Conservation (phyloP, 2,888 invertebrate genomes). For the Andrena dorsata region DNA sequence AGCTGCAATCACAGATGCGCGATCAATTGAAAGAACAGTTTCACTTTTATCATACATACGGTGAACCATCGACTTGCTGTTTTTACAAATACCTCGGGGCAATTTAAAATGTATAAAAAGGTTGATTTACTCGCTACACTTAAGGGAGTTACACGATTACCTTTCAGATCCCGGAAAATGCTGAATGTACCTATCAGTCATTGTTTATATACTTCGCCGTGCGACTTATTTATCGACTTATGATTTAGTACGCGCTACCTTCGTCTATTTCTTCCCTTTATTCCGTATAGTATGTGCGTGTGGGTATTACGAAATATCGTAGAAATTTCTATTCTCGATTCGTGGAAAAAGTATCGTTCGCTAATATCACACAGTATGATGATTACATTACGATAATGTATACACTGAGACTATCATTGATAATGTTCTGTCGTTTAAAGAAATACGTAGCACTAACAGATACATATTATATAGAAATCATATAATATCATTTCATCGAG, state of each 20-base stretch:
- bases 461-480: slow-evolving; percentile 36
- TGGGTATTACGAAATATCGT: slow-evolving; percentile 57
- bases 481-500: slow-evolving; percentile 44
- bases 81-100: slow-evolving; percentile 39
- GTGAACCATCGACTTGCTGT: slow-evolving; percentile 5
- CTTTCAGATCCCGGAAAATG: slow-evolving; percentile 47
- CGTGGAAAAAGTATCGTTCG: slow-evolving; percentile 68
- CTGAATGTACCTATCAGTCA: slow-evolving; percentile 46
- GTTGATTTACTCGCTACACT: slow-evolving; percentile 46
- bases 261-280: slow-evolving; percentile 38
- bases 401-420: slow-evolving; percentile 66
- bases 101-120: slow-evolving; percentile 57
- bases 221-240: slow-evolving; percentile 57
- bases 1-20: slow-evolving; percentile 20
- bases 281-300: slow-evolving; percentile 64
- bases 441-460: slow-evolving; percentile 53
- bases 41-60: slow-evolving; percentile 28
- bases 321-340: slow-evolving; percentile 59
- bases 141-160: slow-evolving; percentile 24
- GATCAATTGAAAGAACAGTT: slow-evolving; percentile 33
- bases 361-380: slow-evolving; percentile 76
- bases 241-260: slow-evolving; percentile 48
- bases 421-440: slow-evolving; percentile 39
- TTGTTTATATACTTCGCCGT: slow-evolving; percentile 48
- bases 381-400: slow-evolving; percentile 65